Evolutionary conservation across 2,888 invertebrate species (phyloP).

Genomic region (Therioaphis trifolii): DNA sequence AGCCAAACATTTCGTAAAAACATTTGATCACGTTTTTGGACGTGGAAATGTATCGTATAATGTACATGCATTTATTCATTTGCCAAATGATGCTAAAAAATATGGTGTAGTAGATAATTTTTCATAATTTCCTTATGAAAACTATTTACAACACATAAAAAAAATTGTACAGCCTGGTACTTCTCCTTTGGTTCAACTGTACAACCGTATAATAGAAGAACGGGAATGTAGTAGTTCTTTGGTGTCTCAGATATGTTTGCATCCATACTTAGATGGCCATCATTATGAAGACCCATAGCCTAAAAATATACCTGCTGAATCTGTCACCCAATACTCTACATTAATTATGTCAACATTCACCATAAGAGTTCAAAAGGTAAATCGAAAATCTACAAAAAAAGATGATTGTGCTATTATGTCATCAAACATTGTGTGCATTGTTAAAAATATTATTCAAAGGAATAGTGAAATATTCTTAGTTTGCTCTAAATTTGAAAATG

Average conservation of each 20-base stretch:
- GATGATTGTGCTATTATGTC: not conserved
- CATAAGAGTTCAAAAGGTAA: not conserved
- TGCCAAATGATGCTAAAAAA: not conserved
- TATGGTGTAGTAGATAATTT: constrained; percentile 5
- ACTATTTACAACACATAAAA: constrained; percentile 24
- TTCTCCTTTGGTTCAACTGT: constrained; percentile 1
- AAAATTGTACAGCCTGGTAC: constrained; percentile 12
- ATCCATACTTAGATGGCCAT: not conserved
- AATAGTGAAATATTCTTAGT: constrained; percentile 2
- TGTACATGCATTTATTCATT: constrained; percentile 1
- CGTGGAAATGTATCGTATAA: constrained; percentile 6
- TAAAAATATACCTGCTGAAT: not conserved
- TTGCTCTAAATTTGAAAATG: not conserved
- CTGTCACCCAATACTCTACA: not conserved
- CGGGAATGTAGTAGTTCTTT: not conserved
- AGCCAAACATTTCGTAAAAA: not conserved
- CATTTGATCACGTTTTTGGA: not conserved
- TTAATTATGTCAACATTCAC: not conserved
- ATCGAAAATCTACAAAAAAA: not conserved
- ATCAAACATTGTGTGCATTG: not conserved
- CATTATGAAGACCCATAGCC: not conserved
- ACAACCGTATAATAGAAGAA: constrained; percentile 20
- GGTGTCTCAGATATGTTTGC: not conserved
- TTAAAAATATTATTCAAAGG: not conserved
- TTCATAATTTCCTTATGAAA: constrained; percentile 14